Conservation (phyloP, 1,140 invertebrate genomes). For the Pinna nobilis region DNA sequence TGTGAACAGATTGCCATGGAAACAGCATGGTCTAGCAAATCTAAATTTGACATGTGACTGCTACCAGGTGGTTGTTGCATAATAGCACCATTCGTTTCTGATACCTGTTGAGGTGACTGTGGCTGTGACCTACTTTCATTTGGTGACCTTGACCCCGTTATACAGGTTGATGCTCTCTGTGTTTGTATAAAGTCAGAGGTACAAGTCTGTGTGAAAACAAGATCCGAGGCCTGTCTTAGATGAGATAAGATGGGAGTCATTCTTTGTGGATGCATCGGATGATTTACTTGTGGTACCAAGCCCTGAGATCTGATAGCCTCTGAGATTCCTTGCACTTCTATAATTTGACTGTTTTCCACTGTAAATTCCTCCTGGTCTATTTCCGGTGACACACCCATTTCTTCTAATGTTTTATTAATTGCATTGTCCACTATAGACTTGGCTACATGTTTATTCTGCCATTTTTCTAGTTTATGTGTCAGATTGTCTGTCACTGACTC, state of each 20-base stretch:
- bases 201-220: conserved; percentile 2
- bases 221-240: background rate
- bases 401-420: conserved; percentile 82
- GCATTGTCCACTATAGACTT: conserved; percentile 84
- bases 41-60: too few species aligned
- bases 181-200: background rate
- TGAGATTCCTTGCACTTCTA: conserved; percentile 81
- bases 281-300: conserved; percentile 52
- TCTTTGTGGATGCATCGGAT: background rate
- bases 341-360: conserved; percentile 78
- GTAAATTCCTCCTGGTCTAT: conserved; percentile 77
- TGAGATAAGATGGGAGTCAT: background rate
- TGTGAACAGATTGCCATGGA: conserved; percentile 28
- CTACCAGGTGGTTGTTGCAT: too few species aligned
- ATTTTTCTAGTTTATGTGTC: conserved; percentile 58
- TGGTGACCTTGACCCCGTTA: too few species aligned
- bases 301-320: conserved; percentile 81
- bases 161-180: background rate
- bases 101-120: background rate
- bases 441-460: conserved; percentile 83
- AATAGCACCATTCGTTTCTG: conserved; percentile 6
- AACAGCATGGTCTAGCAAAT: conserved; percentile 28
- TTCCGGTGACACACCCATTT: conserved; percentile 77
- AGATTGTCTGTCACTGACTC: background rate
- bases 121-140: too few species aligned